Conservation (phyloP, 2,888 invertebrate genomes). For the Lamellibrachia satsuma region DNA sequence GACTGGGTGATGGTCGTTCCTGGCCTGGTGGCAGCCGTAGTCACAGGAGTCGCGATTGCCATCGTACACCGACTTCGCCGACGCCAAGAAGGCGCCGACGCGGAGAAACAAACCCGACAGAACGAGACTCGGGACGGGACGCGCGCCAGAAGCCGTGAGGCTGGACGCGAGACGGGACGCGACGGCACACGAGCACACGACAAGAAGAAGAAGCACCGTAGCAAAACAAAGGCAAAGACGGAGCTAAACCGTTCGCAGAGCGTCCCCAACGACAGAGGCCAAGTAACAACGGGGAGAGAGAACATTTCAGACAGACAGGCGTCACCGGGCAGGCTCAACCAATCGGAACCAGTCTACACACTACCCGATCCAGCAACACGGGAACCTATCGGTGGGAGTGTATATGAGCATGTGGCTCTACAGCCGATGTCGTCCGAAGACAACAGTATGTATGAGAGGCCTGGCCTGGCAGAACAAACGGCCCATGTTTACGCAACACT, state of each 20-base stretch:
- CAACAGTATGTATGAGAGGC: background rate
- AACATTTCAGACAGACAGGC: background rate
- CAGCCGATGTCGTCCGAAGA: background rate
- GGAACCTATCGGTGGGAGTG: background rate
- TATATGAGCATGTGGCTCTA: background rate
- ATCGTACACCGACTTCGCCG: background rate
- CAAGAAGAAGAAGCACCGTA: background rate
- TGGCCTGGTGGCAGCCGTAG: background rate
- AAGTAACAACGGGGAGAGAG: background rate
- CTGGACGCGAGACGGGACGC: background rate
- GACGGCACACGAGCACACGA: background rate
- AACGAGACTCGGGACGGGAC: background rate
- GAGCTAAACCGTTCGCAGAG: background rate
- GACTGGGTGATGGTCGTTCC: background rate
- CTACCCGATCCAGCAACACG: background rate
- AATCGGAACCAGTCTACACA: background rate
- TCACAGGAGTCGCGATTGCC: background rate
- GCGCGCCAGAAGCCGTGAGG: background rate
- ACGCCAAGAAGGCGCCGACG: background rate
- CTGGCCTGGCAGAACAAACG: background rate
- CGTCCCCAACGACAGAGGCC: background rate
- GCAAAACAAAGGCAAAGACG: background rate
- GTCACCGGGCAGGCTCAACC: background rate
- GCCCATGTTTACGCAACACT: background rate
- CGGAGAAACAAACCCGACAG: background rate